Evolutionary conservation across 23 tunicate species (phyloP), one percentile per base, ranked within the genome.

Genomic region (Styela plicata): DNA sequence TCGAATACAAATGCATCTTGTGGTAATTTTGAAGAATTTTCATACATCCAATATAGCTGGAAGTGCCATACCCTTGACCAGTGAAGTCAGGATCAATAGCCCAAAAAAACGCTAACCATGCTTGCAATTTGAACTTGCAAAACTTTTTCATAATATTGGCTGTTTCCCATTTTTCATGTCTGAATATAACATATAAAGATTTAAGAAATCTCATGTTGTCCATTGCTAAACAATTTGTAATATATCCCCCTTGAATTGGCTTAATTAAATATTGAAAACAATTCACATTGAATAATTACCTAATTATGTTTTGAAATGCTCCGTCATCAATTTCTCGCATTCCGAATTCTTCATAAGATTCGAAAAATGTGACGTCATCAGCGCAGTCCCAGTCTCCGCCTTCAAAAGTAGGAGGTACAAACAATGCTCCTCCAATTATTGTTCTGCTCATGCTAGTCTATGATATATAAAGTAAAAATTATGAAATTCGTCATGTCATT

Each of bases 101-200:
- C 70, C 95, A 90, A 37, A 90, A 90, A 13, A 85, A 64, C 24
- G 85, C 89, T 63, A 83, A 80, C 95, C 95, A 90, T 79, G 81
- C 36, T 68, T 87, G 83, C 3, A 85, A 31, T 33, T 87, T 78
- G 1, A 69, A 23, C 26, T 71, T 31, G 18, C 75, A 74, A 21
- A 82, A 24, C 63, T 81, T 81, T 67, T 74, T 31, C 31, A 63
- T 64, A n/a, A 90, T 75, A 74, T 81, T 33, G 33, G 69, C 69
- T 28, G 82, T 90, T 57, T 90, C 95, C 95, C 95, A 90, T 24
- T 86, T 79, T 82, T 90, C 95, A 73, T 90, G 85, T 52, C 95
- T 90, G 79, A 64, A 74, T 53, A 62, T 80, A 34, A 10, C 3
- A 34, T 7, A 77, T 5, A 5, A 10, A 3, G 36, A 30, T n/a